Base-by-base conservation (phyloP, 1,140 invertebrate species). In the Zaprionus ghesquierei region DNA sequence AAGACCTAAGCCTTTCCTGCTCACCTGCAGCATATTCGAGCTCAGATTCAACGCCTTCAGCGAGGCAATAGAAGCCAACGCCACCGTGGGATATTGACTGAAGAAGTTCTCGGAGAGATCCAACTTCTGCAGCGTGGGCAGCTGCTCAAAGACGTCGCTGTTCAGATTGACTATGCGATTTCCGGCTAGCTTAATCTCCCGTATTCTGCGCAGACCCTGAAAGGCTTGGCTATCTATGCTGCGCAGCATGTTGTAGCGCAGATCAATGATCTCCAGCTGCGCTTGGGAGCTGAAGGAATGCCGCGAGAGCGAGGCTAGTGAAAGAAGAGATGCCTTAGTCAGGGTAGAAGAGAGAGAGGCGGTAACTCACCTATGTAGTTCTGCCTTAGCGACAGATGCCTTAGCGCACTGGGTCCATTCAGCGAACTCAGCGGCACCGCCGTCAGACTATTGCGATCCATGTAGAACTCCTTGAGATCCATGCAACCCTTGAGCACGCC, bases 71-170 rank as follows among this genome's bases (percentile, higher is more conserved):
- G 94, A 92, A 73, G 95, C 95, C n/a, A 98, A 81, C 0, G 96
- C 95, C 2, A 96, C 94, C 0, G 94, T 94, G 2, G 97, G 97
- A 90, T 98, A 96, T 79, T 96, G 95, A 5, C 93, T 93, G 15
- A 98, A 94, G 81, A 97, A 97, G 92, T 98, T 98, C 78, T 96
- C 94, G 0, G 97, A 97, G 5, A 98, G 92, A 92, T 98, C 96
- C 62, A 98, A 91, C 66, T 95, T 94, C 70, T 97, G 94, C 25
- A 98, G 92, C 59, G 94, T 95, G 69, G 94, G 93, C 3, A 96
- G 94, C 55, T 96, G 95, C 92, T 95, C 89, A 23, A 92, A 97
- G 46, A 96, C 95, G 81, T 97, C 96, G 85, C 96, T 96, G 90
- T 97, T 97, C 81, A 97, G 94, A 70, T 95, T 94, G 2, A 93